These are phyloP conservation scores for Oreonectes daqikongensis DNA, from an alignment of 2,797 vertebrate genomes.

Conservation along the genomic window DNA sequence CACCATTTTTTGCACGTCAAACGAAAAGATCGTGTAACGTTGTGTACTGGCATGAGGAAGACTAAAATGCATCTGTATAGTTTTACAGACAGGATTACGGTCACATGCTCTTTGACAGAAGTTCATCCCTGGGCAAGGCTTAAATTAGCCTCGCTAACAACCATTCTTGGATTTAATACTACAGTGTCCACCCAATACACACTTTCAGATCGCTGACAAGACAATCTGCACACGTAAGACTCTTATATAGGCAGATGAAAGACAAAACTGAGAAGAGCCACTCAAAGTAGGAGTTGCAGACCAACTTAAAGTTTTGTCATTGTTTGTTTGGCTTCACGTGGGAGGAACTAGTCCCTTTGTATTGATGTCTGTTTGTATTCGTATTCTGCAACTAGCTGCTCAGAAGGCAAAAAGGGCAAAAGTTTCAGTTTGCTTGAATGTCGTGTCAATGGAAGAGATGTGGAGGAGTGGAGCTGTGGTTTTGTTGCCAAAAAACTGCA, in stretches of 20 bases:
- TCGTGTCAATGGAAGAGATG: not conserved
- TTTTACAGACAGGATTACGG: not conserved
- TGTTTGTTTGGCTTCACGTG: not conserved
- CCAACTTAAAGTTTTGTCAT: not conserved
- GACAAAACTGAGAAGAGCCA: not conserved
- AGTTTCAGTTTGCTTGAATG: not conserved
- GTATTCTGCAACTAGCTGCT: not conserved
- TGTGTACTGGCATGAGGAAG: not conserved
- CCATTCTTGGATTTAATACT: conserved; percentile 26
- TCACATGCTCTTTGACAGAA: not conserved
- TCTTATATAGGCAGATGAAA: conserved; percentile 10
- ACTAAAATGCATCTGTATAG: not conserved
- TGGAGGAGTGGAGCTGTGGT: not conserved
- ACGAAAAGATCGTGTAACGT: conserved; percentile 40
- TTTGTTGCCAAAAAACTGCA: not conserved
- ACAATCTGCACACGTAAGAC: not conserved
- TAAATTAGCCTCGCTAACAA: conserved; percentile 29
- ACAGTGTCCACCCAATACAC: not conserved
- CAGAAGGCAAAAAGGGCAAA: not conserved
- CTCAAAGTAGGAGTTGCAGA: not conserved
- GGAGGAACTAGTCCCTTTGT: not conserved
- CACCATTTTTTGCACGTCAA: conserved; percentile 29
- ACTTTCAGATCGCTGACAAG: not conserved
- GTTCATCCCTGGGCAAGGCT: conserved; percentile 27
- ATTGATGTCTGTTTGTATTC: not conserved